These are phyloP conservation scores for Amphipyra berbera DNA, from an alignment of 2,888 invertebrate genomes.

Conservation along the genomic window DNA sequence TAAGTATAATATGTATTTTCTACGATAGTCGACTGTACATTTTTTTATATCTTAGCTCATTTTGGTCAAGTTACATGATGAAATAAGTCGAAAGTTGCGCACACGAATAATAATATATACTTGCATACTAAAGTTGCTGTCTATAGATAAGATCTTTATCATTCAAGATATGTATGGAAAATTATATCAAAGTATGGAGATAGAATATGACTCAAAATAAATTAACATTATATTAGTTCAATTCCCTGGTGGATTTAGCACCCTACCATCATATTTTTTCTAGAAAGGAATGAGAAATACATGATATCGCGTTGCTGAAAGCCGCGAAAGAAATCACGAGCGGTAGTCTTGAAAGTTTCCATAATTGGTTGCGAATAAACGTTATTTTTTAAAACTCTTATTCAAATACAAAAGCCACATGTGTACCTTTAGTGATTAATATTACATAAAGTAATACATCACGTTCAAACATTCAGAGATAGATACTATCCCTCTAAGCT, in stretches of 20 bases:
- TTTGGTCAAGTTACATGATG: conserved; percentile 54
- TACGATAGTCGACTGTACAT: conserved; percentile 38
- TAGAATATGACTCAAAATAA: background rate
- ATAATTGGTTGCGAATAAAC: conserved; percentile 1
- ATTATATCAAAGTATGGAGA: conserved; percentile 3
- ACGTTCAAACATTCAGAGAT: conserved; percentile 45
- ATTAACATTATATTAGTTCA: background rate
- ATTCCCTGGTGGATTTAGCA: too few species aligned
- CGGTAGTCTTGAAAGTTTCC: conserved; percentile 21
- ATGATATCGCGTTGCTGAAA: conserved; percentile 8
- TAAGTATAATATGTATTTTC: conserved; percentile 27
- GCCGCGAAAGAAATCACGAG: background rate
- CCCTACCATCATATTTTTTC: conserved; percentile 4
- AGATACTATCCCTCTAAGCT: conserved; percentile 56
- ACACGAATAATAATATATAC: conserved; percentile 28
- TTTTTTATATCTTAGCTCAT: conserved; percentile 32
- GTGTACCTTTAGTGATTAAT: background rate
- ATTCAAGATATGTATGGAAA: conserved; percentile 4
- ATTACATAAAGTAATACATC: conserved; percentile 20
- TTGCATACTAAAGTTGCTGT: conserved; percentile 17
- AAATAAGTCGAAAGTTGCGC: conserved; percentile 20
- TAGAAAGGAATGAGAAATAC: conserved; percentile 32
- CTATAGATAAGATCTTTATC: conserved; percentile 3
- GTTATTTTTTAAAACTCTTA: too few species aligned
- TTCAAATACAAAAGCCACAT: background rate